These are phyloP conservation scores for Fratercula arctica DNA, from an alignment of 2,797 vertebrate genomes.

Conservation along the genomic window DNA sequence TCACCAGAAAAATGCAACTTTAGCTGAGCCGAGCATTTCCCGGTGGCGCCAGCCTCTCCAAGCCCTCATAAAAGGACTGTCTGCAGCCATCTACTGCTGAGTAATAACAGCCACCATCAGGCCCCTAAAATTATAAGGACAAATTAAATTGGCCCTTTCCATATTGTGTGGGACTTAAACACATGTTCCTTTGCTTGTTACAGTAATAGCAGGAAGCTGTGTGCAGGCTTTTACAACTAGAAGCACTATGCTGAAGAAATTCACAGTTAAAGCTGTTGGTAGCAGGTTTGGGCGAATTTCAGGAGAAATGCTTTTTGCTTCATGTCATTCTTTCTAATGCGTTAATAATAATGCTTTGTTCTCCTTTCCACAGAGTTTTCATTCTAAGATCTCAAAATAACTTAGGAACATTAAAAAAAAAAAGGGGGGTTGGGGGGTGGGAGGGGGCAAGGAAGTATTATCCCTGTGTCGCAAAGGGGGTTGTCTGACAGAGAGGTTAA, in stretches of 20 bases:
- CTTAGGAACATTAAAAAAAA: background rate
- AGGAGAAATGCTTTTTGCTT: background rate
- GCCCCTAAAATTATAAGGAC: constrained; percentile 43
- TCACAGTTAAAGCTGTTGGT: background rate
- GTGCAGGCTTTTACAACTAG: background rate
- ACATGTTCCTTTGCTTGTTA: constrained; percentile 8
- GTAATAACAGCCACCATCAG: constrained; percentile 35
- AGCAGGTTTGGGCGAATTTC: background rate
- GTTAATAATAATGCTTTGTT: background rate
- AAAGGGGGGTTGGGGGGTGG: no score
- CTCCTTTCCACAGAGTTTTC: background rate
- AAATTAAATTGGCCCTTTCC: constrained; percentile 66
- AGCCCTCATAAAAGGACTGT: constrained; percentile 79
- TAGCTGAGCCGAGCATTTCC: constrained; percentile 64
- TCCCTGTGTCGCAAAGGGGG: background rate
- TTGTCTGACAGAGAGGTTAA: background rate
- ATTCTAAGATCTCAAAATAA: background rate
- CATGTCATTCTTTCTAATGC: background rate
- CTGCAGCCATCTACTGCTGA: constrained; percentile 55
- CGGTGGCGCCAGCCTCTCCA: constrained; percentile 80
- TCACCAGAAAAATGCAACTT: constrained; percentile 50
- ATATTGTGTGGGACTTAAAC: background rate
- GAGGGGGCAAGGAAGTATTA: background rate
- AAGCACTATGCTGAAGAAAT: background rate
- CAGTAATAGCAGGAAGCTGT: background rate